These are phyloP conservation scores for Liparis tanakae DNA, from an alignment of 2,797 vertebrate species.

Conservation along the genomic window DNA sequence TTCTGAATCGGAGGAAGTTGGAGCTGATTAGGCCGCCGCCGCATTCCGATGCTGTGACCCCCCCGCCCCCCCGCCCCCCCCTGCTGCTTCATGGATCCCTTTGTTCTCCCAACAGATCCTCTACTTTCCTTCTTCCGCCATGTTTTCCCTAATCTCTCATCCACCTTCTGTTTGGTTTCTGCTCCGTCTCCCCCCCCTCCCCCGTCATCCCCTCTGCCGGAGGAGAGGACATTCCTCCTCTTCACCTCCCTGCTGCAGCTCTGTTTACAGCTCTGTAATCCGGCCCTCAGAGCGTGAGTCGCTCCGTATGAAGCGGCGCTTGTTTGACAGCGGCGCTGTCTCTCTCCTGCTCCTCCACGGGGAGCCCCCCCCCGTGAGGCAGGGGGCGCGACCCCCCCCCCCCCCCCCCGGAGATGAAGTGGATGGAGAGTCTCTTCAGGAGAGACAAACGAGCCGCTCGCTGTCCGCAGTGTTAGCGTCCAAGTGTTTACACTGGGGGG, in stretches of 20 bases:
- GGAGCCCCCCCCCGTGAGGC: slow-evolving; percentile 93
- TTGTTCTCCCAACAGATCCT: background rate
- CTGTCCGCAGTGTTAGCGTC: no score
- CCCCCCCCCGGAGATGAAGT: slow-evolving; percentile 63
- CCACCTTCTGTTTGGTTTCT: slow-evolving; percentile 12
- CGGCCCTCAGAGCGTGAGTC: no score
- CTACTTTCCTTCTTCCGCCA: slow-evolving; percentile 3
- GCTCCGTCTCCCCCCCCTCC: slow-evolving; percentile 15
- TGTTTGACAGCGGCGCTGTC: slow-evolving; percentile 96
- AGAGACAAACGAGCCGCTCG: slow-evolving; percentile 86
- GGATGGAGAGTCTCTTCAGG: slow-evolving; percentile 92
- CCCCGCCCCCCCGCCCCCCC: no score
- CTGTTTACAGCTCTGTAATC: no score
- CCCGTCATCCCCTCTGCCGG: slow-evolving; percentile 47
- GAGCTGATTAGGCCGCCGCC: slow-evolving; percentile 80
- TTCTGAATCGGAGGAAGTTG: slow-evolving; percentile 83
- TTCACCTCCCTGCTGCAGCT: slow-evolving; percentile 40
- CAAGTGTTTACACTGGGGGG: no score
- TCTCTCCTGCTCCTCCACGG: slow-evolving; percentile 89
- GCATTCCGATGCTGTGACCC: slow-evolving; percentile 77
- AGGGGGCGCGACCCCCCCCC: slow-evolving; percentile 85
- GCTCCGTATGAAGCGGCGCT: no score
- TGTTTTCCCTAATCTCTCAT: background rate
- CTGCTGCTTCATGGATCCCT: background rate
- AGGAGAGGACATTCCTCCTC: slow-evolving; percentile 86